Conservation (phyloP, 1,140 invertebrate species). For the Spodoptera litura region DNA sequence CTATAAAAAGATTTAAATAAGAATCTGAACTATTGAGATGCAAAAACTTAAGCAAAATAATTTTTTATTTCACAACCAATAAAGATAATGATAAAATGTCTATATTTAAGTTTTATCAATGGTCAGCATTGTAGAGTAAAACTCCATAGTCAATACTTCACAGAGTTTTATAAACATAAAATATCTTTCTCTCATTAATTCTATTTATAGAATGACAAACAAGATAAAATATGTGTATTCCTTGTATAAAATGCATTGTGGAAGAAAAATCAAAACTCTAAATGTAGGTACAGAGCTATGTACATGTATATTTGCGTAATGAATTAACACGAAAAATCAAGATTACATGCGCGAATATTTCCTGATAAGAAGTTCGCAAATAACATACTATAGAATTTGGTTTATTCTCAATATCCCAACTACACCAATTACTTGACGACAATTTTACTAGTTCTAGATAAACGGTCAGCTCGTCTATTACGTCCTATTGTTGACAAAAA, state of each 20-base stretch:
- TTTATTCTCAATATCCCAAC: not conserved
- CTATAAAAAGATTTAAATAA: too few species aligned
- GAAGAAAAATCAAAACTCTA: not conserved
- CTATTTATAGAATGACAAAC: constrained; percentile 1
- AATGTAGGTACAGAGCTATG: too few species aligned
- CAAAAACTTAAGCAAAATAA: too few species aligned
- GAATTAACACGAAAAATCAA: not conserved
- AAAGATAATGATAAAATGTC: too few species aligned
- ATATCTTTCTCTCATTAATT: not conserved
- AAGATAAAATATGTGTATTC: not conserved
- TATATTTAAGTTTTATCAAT: too few species aligned
- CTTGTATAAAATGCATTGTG: constrained; percentile 18
- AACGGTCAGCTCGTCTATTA: constrained; percentile 7
- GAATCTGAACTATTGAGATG: too few species aligned
- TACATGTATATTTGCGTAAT: not conserved
- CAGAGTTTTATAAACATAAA: not conserved
- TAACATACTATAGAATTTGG: not conserved
- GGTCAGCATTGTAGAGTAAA: too few species aligned
- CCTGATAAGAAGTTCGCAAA: not conserved
- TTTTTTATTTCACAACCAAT: too few species aligned
- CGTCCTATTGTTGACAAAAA: constrained; percentile 25
- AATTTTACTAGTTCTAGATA: constrained; percentile 29
- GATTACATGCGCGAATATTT: not conserved
- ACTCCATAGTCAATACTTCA: too few species aligned
- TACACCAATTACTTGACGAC: constrained; percentile 8